Percentiles rank a stretch among this genome's conserved stretches.
Conservation (phyloP, 2,113 vertebrate species). For the Gulo gulo region DNA sequence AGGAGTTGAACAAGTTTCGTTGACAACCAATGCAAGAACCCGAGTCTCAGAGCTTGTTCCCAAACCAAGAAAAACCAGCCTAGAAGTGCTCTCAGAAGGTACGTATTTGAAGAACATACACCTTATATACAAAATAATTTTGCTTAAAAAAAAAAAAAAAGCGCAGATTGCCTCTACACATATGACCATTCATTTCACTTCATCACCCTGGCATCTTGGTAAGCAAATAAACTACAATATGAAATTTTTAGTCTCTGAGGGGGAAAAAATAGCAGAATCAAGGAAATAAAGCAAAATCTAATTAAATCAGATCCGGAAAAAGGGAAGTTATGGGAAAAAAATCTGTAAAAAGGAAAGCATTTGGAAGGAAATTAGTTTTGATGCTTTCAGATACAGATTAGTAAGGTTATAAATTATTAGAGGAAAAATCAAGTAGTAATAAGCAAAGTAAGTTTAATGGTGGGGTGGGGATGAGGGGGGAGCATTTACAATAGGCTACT, state of each 20-base stretch:
- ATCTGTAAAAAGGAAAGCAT: conserved; percentile 24
- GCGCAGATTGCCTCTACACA: neutral
- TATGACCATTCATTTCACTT: neutral
- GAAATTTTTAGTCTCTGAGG: conserved; percentile 49
- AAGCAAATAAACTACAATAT: conserved; percentile 2
- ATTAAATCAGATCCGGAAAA: conserved; percentile 44
- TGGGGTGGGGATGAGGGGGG: neutral
- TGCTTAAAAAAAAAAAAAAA: neutral
- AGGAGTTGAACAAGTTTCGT: neutral
- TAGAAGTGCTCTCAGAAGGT: neutral
- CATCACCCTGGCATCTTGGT: neutral
- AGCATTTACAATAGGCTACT: neutral
- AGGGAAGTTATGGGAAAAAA: neutral
- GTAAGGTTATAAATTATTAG: neutral
- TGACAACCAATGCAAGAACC: neutral
- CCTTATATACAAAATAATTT: neutral
- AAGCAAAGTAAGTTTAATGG: neutral
- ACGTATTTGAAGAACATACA: neutral
- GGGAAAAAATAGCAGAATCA: neutral
- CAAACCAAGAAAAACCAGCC: neutral
- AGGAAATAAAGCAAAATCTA: conserved; percentile 54
- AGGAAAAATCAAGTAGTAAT: neutral
- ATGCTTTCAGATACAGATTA: neutral
- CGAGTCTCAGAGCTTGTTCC: neutral
- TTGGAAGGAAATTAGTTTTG: conserved; percentile 37